These are phyloP conservation scores for Drosophila gunungcola DNA, from an alignment of 1,140 invertebrate genomes.

Conservation along the genomic window DNA sequence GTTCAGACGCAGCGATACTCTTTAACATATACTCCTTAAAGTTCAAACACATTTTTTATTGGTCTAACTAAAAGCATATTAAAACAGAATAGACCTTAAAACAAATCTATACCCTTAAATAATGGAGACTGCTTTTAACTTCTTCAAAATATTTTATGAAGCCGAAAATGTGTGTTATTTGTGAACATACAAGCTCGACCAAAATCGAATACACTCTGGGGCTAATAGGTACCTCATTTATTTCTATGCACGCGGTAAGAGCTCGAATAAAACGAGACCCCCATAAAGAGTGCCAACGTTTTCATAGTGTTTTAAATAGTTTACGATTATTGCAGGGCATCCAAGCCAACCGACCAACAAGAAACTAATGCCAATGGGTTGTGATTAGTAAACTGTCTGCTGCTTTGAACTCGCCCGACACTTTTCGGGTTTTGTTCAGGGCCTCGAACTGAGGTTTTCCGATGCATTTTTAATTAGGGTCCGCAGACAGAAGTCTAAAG, in stretches of 20 bases:
- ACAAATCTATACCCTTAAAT: too few relatives aligned
- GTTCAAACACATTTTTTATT: neutral
- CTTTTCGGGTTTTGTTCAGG: constrained; percentile 27
- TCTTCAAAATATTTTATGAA: neutral
- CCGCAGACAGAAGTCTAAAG: constrained; percentile 46
- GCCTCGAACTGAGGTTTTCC: constrained; percentile 31
- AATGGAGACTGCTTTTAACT: too few relatives aligned
- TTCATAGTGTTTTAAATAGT: constrained; percentile 74
- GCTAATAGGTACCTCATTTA: constrained; percentile 50
- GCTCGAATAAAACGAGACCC: constrained; percentile 45
- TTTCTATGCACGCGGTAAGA: constrained; percentile 60
- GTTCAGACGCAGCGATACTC: neutral
- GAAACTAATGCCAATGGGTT: constrained; percentile 40
- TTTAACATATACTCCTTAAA: constrained; percentile 1
- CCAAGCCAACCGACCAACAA: constrained; percentile 28
- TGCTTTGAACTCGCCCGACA: constrained; percentile 67
- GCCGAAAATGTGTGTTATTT: too few relatives aligned
- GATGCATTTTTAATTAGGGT: constrained; percentile 81
- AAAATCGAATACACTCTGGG: neutral
- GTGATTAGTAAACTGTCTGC: constrained; percentile 60
- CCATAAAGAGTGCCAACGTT: constrained; percentile 72
- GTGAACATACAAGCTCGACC: neutral
- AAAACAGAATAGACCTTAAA: neutral
- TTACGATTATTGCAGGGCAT: constrained; percentile 77
- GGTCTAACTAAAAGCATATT: neutral